Conservation (phyloP, 2,888 invertebrate genomes). For the Ctenicera cuprea region DNA sequence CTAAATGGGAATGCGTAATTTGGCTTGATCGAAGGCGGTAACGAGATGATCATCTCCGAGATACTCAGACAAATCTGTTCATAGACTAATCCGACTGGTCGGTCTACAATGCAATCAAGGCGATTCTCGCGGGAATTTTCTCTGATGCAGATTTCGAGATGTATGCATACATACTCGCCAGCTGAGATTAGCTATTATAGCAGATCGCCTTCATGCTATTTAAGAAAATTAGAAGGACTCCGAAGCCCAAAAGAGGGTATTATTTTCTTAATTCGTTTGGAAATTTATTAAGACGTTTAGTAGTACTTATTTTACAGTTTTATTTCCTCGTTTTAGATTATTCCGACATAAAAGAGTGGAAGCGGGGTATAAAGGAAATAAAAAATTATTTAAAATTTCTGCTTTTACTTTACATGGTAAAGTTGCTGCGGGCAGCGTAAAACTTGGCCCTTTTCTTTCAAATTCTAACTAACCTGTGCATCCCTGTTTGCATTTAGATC, state of each 20-base stretch:
- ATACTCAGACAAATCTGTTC: constrained; percentile 26
- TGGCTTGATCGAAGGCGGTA: constrained; percentile 32
- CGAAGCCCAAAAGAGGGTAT: constrained; percentile 31
- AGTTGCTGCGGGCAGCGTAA: constrained; percentile 22
- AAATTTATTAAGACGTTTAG: constrained; percentile 50
- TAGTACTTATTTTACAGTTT: constrained; percentile 48
- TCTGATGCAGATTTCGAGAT: background rate
- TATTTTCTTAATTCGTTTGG: constrained; percentile 48
- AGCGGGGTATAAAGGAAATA: constrained; percentile 37
- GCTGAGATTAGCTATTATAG: background rate
- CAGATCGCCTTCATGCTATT: background rate
- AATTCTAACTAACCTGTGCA: constrained; percentile 14
- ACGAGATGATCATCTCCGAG: constrained; percentile 36
- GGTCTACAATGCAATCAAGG: constrained; percentile 25
- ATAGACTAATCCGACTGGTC: constrained; percentile 25
- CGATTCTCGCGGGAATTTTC: constrained; percentile 25
- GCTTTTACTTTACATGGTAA: constrained; percentile 9
- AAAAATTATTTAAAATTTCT: constrained; percentile 38
- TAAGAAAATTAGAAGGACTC: constrained; percentile 15
- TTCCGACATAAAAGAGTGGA: constrained; percentile 36
- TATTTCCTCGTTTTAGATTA: constrained; percentile 46
- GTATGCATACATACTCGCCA: background rate
- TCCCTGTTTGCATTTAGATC: constrained; percentile 1
- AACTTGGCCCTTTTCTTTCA: constrained; percentile 28
- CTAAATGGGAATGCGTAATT: constrained; percentile 36